A percentile compares a stretch with the other conserved stretches of the same genome.
Conservation (phyloP, 2,888 invertebrate genomes). For the Drosophila pullipes region DNA sequence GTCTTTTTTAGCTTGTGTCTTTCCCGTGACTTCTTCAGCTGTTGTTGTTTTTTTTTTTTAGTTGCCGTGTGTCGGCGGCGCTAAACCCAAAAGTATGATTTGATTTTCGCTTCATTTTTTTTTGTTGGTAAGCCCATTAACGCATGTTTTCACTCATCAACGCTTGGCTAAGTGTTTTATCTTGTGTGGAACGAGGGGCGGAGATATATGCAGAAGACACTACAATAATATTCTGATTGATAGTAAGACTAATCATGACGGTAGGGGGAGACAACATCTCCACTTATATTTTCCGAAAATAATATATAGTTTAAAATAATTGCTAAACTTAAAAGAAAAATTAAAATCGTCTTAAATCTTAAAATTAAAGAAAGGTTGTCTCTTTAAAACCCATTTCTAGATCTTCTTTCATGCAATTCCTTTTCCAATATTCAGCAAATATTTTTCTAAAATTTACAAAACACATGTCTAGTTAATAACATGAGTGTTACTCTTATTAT, state of each 20-base stretch:
- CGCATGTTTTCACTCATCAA: slow-evolving; percentile 77
- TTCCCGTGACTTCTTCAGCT: slow-evolving; percentile 55
- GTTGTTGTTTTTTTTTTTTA: slow-evolving; percentile 30
- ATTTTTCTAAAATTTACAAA: neutral
- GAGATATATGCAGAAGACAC: slow-evolving; percentile 3
- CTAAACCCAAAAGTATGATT: slow-evolving; percentile 78
- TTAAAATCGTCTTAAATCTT: neutral
- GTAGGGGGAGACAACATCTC: neutral
- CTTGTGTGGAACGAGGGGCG: neutral
- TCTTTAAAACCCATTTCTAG: neutral
- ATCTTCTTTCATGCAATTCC: neutral
- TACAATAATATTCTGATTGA: slow-evolving; percentile 31
- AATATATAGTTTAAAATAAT: neutral
- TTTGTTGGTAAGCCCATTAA: slow-evolving; percentile 72
- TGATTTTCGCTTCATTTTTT: slow-evolving; percentile 65
- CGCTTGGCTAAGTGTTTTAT: slow-evolving; percentile 70
- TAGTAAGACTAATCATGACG: slow-evolving; percentile 17
- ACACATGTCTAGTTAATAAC: neutral
- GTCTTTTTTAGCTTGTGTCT: slow-evolving; percentile 29
- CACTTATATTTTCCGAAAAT: neutral
- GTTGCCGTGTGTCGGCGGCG: slow-evolving; percentile 52
- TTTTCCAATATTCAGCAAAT: rapidly evolving
- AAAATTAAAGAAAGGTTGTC: neutral
- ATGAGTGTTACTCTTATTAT: neutral
- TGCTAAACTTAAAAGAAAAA: neutral